Evolutionary conservation across 2,113 vertebrate species (phyloP).

Genomic region (Cephalopterus ornatus): DNA sequence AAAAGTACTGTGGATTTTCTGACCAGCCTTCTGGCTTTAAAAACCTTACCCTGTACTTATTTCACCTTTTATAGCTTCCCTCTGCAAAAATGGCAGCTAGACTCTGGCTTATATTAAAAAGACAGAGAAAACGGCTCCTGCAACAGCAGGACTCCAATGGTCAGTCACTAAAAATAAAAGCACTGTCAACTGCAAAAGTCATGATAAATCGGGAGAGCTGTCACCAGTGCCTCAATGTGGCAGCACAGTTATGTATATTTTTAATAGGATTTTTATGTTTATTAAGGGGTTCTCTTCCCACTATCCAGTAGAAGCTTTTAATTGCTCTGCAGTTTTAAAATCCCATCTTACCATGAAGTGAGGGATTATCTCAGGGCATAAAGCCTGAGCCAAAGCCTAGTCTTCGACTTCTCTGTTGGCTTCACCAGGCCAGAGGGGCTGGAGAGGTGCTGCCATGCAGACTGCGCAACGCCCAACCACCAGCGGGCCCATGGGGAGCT

Average conservation of each 20-base stretch:
- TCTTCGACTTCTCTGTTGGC: not conserved
- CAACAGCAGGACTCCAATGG: not conserved
- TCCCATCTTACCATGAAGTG: not conserved
- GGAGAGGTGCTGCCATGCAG: not conserved
- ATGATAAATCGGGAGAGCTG: not conserved
- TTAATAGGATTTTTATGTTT: slow-evolving; percentile 15
- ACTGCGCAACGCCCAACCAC: fast-evolving
- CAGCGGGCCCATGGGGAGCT: fast-evolving
- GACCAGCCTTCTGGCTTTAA: not conserved
- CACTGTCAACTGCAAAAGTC: not conserved
- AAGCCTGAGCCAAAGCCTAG: not conserved
- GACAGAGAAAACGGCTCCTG: not conserved
- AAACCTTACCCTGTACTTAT: not conserved
- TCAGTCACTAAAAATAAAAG: slow-evolving; percentile 7
- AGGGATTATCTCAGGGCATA: not conserved
- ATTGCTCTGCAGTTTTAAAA: slow-evolving; percentile 10
- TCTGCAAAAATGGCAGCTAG: not conserved
- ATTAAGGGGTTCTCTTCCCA: not conserved
- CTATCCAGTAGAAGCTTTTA: not conserved
- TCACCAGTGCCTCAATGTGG: not conserved
- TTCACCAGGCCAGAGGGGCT: fast-evolving
- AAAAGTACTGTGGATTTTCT: not conserved
- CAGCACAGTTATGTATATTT: not conserved
- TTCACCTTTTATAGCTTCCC: not conserved
- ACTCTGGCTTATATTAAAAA: not conserved